Evolutionary conservation across 2,888 invertebrate genomes (phyloP).

Genomic region (Drosophila quinaria): DNA sequence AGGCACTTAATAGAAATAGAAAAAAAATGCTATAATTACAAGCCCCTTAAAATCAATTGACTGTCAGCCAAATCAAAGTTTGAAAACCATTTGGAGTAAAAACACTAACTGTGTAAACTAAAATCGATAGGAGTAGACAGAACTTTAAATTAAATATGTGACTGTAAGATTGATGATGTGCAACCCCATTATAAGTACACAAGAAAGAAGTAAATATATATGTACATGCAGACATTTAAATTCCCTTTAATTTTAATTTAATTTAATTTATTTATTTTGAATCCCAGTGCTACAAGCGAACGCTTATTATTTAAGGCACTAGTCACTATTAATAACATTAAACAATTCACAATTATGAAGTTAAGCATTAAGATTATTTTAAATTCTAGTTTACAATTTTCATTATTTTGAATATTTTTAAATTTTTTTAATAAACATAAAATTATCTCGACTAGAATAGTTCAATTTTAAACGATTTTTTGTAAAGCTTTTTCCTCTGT

Average conservation of each 20-base stretch:
- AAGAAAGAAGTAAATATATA: background rate
- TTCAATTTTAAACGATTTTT: background rate
- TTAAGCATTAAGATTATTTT: too few relatives aligned
- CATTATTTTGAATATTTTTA: background rate
- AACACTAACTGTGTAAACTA: background rate
- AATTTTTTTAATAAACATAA: background rate
- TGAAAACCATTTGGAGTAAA: slow-evolving; percentile 8
- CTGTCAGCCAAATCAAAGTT: slow-evolving; percentile 8
- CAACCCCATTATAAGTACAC: background rate
- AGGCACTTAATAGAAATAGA: slow-evolving; percentile 15
- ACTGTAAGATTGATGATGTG: slow-evolving; percentile 38
- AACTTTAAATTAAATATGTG: slow-evolving; percentile 20
- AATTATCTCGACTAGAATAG: background rate
- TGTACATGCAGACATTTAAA: background rate
- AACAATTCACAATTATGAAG: too few relatives aligned
- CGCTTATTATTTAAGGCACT: too few relatives aligned
- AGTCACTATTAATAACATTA: too few relatives aligned
- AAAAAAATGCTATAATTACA: slow-evolving; percentile 21
- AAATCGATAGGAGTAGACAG: slow-evolving; percentile 28
- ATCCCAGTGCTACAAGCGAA: too few relatives aligned
- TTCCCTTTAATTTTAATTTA: too few relatives aligned
- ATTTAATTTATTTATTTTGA: too few relatives aligned
- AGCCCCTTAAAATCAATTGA: slow-evolving; percentile 9
- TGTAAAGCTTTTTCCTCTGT: slow-evolving; percentile 2
- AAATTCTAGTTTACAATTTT: too few relatives aligned